Evolutionary conservation across 1,140 invertebrate genomes (phyloP).

Genomic region (Neocloeon triangulifer): DNA sequence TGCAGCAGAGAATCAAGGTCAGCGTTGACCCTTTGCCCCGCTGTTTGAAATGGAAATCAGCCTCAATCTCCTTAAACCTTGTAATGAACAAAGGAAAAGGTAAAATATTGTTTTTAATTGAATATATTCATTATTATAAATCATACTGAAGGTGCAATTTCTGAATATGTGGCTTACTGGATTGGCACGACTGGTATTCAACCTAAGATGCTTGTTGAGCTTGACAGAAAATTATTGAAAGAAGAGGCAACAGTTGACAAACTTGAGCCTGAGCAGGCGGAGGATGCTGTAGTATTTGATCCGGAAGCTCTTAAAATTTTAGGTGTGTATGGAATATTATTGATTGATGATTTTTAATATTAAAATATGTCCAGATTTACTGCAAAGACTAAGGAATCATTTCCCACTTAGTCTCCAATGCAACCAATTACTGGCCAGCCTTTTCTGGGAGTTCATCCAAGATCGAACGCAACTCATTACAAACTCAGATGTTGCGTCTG

Average conservation of each 20-base stretch:
- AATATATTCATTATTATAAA: constrained; percentile 3
- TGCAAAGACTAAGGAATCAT: constrained; percentile 37
- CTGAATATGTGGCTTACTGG: constrained; percentile 64
- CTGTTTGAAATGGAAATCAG: constrained; percentile 2
- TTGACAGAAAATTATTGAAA: constrained; percentile 4
- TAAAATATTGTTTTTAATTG: constrained; percentile 11
- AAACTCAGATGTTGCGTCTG: constrained; percentile 33
- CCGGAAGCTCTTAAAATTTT: constrained; percentile 8
- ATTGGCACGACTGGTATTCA: constrained; percentile 40
- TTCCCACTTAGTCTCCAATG: constrained; percentile 70
- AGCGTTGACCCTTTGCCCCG: constrained; percentile 13
- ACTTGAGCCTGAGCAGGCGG: not conserved
- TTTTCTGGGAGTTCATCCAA: constrained; percentile 74
- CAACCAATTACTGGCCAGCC: constrained; percentile 54
- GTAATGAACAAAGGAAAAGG: constrained; percentile 59
- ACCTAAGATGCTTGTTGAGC: constrained; percentile 24
- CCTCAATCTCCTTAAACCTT: constrained; percentile 35
- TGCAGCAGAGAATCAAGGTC: constrained; percentile 33
- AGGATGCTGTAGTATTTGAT: constrained; percentile 1
- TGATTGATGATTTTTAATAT: too few species aligned
- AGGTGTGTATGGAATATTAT: too few species aligned
- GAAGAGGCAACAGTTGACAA: not conserved
- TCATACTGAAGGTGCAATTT: constrained; percentile 37
- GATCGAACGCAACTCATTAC: constrained; percentile 62
- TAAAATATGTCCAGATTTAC: constrained; percentile 16